Evolutionary conservation across 2,888 invertebrate genomes (phyloP), one percentile per base, ranked within the genome.

Genomic region (Blastobasis adustella): DNA sequence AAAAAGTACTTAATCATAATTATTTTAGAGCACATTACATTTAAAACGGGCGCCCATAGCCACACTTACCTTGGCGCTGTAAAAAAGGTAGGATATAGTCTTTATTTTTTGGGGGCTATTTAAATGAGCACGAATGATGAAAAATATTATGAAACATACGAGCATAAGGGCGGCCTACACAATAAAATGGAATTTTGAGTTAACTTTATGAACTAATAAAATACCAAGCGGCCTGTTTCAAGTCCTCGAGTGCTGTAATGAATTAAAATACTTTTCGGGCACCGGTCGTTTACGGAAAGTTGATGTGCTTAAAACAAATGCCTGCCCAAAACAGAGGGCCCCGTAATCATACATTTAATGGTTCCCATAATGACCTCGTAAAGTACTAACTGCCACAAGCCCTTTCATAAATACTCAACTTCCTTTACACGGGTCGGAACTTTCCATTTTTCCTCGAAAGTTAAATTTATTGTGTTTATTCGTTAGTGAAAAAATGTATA

Each of bases 311-410:
- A 79, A 47, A 79, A 78, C 79, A 82, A 83, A 82, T 78, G 74
- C 73, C 72, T 73, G 75, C 69, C 77, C 79, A 65, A 79, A 82
- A 80, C 79, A 78, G 76, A 73, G 70, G 64, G 69, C 68, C 66
- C 67, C 71, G 79, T 79, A 83, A 82, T 83, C 82, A 82, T 83
- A 83, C 70, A 74, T 82, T 86, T 85, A 84, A 85, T 86, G 83
- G 82, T 70, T 68, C 60, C 73, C 77, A 79, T 86, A 85, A 85
- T 80, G 82, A 81, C 80, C 77, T 82, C 80, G 77, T 84, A 82
- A 83, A 82, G 75, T 78, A 80, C 76, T 79, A 77, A 79, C 77
- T 73, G 79, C 81, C 72, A 71, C 66, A 65, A 76, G 73, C 70
- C 71, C 70, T 72, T 74, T 75, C 79, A 79, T 84, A 83, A 83